Evolutionary conservation across 1,140 invertebrate species (phyloP).

Genomic region (Lepidotrigona ventralis): DNA sequence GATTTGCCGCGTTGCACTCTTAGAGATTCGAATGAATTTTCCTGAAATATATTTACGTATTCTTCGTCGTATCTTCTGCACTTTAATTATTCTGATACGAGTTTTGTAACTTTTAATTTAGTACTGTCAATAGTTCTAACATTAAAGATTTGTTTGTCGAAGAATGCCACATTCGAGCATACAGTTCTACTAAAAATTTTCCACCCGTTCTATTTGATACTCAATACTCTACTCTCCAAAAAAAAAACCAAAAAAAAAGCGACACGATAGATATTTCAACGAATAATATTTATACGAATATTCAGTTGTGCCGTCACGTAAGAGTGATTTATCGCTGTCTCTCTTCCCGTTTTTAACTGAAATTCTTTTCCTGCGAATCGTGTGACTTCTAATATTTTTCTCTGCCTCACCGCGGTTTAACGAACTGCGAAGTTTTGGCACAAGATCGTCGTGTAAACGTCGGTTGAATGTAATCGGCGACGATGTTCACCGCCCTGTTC

Average conservation of each 20-base stretch:
- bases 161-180: neutral
- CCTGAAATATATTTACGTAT: no score
- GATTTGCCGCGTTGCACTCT: no score
- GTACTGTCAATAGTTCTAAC: neutral
- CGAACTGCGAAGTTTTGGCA: constrained; percentile 41
- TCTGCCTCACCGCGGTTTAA: constrained; percentile 14
- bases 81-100: no score
- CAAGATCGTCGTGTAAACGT: constrained; percentile 15
- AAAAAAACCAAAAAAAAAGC: neutral
- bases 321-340: constrained; percentile 4
- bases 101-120: no score
- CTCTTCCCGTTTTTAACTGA: neutral
- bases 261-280: neutral
- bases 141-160: neutral
- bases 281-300: constrained; percentile 4
- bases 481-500: neutral
- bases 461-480: constrained; percentile 1
- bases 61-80: no score
- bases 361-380: neutral
- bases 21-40: no score
- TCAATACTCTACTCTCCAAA: neutral
- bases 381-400: constrained; percentile 28
- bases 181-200: neutral
- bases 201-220: neutral
- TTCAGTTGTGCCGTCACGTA: neutral